phyloP scores from a whole-genome alignment of 2,797 vertebrate species.

The Chiroxiphia lanceolata region DNA sequence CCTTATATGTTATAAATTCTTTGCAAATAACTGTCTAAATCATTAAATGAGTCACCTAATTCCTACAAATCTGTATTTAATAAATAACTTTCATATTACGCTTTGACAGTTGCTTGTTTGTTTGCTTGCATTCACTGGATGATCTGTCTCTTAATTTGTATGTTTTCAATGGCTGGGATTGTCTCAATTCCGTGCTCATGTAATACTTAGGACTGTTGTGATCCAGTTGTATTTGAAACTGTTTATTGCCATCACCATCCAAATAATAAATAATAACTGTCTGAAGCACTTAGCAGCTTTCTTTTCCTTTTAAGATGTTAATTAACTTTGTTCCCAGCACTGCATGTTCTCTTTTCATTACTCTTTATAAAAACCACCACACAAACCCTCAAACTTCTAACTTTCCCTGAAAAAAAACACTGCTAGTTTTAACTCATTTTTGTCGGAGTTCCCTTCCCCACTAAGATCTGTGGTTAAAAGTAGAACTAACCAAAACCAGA shows the following conservation, averaged over 20 bases:
- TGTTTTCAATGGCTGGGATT: not conserved
- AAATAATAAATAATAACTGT: slow-evolving; percentile 26
- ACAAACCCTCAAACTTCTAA: not conserved
- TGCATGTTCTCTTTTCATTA: not conserved
- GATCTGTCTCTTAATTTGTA: not conserved
- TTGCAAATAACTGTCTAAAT: not conserved
- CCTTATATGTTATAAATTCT: not conserved
- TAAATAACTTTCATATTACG: not conserved
- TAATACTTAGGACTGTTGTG: not conserved
- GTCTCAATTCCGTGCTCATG: not conserved
- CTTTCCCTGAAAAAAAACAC: not conserved
- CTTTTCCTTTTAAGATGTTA: slow-evolving; percentile 17
- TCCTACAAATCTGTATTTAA: not conserved
- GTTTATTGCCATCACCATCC: not conserved
- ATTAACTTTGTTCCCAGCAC: not conserved
- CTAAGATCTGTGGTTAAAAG: not conserved
- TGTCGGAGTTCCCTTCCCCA: not conserved
- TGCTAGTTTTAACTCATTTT: not conserved
- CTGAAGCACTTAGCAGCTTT: slow-evolving; percentile 1
- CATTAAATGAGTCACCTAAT: not conserved
- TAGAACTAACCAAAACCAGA: not conserved
- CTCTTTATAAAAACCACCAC: not conserved
- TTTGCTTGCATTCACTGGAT: not conserved
- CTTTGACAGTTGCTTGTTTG: not conserved
- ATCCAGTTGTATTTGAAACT: not conserved